Evolutionary conservation across 2,113 vertebrate species (phyloP), one percentile per base, ranked within the genome.

Genomic region (Cyphotilapia sp.): DNA sequence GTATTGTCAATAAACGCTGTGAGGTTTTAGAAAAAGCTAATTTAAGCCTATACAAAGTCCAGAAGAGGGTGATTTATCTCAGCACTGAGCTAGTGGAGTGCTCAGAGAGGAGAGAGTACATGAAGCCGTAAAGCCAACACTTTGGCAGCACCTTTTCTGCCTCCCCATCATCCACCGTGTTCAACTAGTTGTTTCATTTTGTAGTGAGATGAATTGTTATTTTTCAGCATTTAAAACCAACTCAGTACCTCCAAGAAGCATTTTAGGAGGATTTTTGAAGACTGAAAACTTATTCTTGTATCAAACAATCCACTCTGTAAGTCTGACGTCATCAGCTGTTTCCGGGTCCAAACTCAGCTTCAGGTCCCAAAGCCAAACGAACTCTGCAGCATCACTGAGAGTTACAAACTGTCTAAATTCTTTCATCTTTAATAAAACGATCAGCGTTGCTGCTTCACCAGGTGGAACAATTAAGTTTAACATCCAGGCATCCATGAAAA

Each of bases 51-150:
- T 29, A 78, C 45, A 49, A 49, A 49, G 74, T 81, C 59, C 51
- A 85, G 80, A 81, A 38, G 38, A 84, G 61, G 87, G 84, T 78
- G 61, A 91, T 88, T 88, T 33, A 84, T 88, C 81, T 86, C 11
- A 29, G 74, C 83, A 9, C 17, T 29, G 83, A 83, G 89, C 22
- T 45, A 22, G 17, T 59, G 80, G 56, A 85, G 76, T 29, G 19
- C 51, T 76, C 53, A 83, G 57, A 57, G n/a, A 82, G 51, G 54
- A 38, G 81, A 89, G 24, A 42, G 82, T 2, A 53, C 80, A 80
- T n/a, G 71, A 76, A 47, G 4, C 42, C 6, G 31, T 33, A 71
- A 80, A 90, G 12, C 3, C n/a, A 42, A 57, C 56, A 0, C 45
- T 49, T 78, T 82, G 85, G 82, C 82, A 78, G 54, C 76, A 19